Evolutionary conservation across 2,888 invertebrate genomes (phyloP).

Genomic region (Hemicrepidius hirtus): DNA sequence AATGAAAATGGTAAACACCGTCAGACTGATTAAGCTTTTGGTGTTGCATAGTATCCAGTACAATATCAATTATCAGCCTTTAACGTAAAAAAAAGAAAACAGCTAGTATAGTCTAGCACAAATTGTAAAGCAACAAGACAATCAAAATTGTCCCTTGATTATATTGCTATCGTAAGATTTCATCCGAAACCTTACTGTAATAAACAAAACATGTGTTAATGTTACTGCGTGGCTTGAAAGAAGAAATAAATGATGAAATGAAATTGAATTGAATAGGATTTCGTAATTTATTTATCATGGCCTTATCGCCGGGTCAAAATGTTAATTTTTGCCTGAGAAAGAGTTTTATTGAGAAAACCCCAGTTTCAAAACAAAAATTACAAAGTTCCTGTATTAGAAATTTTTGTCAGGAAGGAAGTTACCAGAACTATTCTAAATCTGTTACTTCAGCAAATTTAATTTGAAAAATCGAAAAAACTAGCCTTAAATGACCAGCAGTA

Average conservation of each 20-base stretch:
- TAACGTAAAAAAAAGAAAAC: no score
- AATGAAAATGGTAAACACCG: no score
- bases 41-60: no score
- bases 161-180: slow-evolving; percentile 17
- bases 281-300: background rate
- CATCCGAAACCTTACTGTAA: slow-evolving; percentile 16
- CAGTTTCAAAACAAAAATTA: slow-evolving; percentile 21
- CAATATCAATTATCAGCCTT: no score
- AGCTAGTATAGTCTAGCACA: no score
- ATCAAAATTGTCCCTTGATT: background rate
- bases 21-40: no score
- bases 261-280: background rate
- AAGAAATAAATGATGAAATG: slow-evolving; percentile 16
- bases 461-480: background rate
- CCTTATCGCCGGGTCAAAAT: slow-evolving; percentile 18
- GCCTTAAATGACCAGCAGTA: background rate
- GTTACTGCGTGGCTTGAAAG: background rate
- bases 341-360: background rate
- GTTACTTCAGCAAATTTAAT: background rate
- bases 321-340: slow-evolving; percentile 9
- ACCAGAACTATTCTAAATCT: background rate
- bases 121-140: no score
- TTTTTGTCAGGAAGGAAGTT: background rate
- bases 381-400: background rate
- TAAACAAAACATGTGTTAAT: background rate